Percentiles rank a stretch among this genome's conserved stretches.
Conservation (phyloP, 2,888 invertebrate species). For the Epirrhoe tristata region DNA sequence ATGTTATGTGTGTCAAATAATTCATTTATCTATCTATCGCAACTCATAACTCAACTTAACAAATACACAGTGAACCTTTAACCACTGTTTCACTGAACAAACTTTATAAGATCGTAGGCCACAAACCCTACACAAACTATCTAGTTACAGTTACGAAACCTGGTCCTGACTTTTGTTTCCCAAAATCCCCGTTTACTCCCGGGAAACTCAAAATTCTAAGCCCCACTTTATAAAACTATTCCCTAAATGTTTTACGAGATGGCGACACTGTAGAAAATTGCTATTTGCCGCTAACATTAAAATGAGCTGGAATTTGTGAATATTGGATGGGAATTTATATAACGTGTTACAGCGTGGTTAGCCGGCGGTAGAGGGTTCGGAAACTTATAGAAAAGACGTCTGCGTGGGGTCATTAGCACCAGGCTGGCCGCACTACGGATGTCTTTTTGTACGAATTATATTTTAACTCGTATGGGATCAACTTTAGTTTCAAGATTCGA, state of each 20-base stretch:
- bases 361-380: conserved; percentile 26
- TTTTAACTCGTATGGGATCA: too few relatives aligned
- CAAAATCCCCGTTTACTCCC: background rate
- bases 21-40: too few relatives aligned
- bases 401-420: background rate
- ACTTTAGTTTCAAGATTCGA: too few relatives aligned
- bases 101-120: too few relatives aligned
- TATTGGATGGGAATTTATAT: conserved; percentile 84
- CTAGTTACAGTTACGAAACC: too few relatives aligned
- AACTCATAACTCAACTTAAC: too few relatives aligned
- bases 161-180: background rate
- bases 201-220: background rate
- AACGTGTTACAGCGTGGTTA: conserved; percentile 63
- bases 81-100: too few relatives aligned
- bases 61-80: too few relatives aligned
- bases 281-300: conserved; percentile 76
- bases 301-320: conserved; percentile 79
- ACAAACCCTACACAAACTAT: too few relatives aligned
- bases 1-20: too few relatives aligned
- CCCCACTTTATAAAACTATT: conserved; percentile 50
- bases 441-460: too few relatives aligned
- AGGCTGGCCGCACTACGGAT: background rate
- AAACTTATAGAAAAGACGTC: conserved; percentile 15
- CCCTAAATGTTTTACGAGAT: conserved; percentile 59
- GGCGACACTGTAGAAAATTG: conserved; percentile 70